Percentiles rank a stretch among this genome's conserved stretches.
phyloP scores from a whole-genome alignment of 1,140 invertebrate genomes.

The Penaeus japonicus region DNA sequence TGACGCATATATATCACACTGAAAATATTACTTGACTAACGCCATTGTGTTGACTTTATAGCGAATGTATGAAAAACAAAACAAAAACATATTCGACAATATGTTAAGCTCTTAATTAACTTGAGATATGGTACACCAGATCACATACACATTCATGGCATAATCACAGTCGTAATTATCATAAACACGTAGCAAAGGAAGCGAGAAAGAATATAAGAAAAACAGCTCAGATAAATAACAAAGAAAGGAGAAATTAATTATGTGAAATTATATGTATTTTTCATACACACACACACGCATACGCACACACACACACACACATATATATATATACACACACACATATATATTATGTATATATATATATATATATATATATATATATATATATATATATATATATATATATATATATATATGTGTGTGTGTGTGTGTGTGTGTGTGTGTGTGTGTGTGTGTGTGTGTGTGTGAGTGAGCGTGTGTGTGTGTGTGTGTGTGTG shows the following conservation, averaged over 20 bases:
- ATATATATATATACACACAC: background rate
- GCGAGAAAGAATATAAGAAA: background rate
- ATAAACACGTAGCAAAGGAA: background rate
- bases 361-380: background rate
- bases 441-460: background rate
- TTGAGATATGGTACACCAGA: no score
- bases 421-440: no score
- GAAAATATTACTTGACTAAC: no score
- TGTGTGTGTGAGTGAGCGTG: background rate
- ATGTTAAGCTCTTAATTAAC: no score
- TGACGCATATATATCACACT: no score
- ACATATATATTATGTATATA: background rate
- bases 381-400: background rate
- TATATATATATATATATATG: background rate
- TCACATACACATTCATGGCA: no score
- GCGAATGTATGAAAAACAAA: no score
- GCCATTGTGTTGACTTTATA: no score
- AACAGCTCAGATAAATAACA: background rate
- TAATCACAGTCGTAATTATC: no score
- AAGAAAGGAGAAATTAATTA: background rate
- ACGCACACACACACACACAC: background rate
- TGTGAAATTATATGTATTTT: background rate
- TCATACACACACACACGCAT: background rate
- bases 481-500: background rate
- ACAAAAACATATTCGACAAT: no score